Percentiles rank a stretch among this genome's conserved stretches.
phyloP scores from a whole-genome alignment of 2,888 invertebrate genomes.

The Sesamia inferens region DNA sequence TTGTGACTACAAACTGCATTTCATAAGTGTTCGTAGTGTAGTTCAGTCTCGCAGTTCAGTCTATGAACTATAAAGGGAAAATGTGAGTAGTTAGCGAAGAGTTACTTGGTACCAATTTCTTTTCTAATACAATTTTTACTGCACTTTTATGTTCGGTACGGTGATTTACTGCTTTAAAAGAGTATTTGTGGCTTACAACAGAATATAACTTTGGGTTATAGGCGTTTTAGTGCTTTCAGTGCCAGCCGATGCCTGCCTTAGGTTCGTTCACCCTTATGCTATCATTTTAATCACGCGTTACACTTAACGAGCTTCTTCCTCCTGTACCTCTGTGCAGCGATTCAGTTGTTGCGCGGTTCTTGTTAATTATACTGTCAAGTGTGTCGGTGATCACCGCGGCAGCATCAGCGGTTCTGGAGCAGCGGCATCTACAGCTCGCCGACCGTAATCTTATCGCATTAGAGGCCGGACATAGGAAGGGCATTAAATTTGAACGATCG shows the following conservation, averaged over 20 bases:
- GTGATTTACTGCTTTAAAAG: conserved; percentile 79
- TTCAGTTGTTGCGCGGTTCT: conserved; percentile 44
- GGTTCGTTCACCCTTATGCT: conserved; percentile 77
- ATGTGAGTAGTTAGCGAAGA: conserved; percentile 37
- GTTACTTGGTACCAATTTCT: conserved; percentile 59
- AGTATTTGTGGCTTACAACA: conserved; percentile 78
- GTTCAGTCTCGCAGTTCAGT: conserved; percentile 8
- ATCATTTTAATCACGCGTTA: conserved; percentile 73
- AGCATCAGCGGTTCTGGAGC: conserved; percentile 45
- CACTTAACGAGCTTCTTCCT: conserved; percentile 57
- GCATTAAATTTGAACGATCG: conserved; percentile 89
- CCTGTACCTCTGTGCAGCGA: conserved; percentile 48
- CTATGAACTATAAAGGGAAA: conserved; percentile 31
- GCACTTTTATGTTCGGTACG: conserved; percentile 72
- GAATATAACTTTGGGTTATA: conserved; percentile 77
- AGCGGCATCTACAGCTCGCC: conserved; percentile 69
- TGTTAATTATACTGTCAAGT: conserved; percentile 57
- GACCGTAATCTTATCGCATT: conserved; percentile 87
- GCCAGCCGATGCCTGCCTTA: conserved; percentile 73
- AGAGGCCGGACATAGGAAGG: conserved; percentile 90
- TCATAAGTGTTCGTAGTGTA: conserved; percentile 50
- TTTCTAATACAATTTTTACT: conserved; percentile 77
- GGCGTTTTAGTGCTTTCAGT: conserved; percentile 78
- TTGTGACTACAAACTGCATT: conserved; percentile 59
- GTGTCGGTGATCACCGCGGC: conserved; percentile 35